Percentiles rank a stretch among this genome's conserved stretches.
phyloP scores from a whole-genome alignment of 2,888 invertebrate species.

The Standfussiana lucernea region DNA sequence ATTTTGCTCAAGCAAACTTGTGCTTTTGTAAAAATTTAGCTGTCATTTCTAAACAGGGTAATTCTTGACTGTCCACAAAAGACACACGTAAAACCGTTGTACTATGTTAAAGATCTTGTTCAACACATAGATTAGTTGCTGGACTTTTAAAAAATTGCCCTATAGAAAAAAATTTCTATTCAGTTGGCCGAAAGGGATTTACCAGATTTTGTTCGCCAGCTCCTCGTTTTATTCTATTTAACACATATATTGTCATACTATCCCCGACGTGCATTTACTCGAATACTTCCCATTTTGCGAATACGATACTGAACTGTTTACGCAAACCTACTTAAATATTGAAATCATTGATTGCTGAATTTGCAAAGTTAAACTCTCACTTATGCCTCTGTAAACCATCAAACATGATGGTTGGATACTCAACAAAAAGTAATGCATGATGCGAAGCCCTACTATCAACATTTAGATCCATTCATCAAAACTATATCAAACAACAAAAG shows the following conservation, averaged over 20 bases:
- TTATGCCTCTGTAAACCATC: constrained; percentile 63
- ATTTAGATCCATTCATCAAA: constrained; percentile 9
- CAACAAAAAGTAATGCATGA: neutral
- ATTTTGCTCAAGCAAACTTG: neutral
- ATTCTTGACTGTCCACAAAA: neutral
- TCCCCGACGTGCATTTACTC: constrained; percentile 55
- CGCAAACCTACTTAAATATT: constrained; percentile 49
- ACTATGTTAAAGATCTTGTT: neutral
- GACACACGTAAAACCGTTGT: neutral
- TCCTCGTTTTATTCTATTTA: constrained; percentile 14
- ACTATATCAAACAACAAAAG: neutral
- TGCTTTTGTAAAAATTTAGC: neutral
- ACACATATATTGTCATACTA: constrained; percentile 24
- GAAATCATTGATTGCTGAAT: constrained; percentile 37
- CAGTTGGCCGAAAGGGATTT: constrained; percentile 15
- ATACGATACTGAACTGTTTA: constrained; percentile 60
- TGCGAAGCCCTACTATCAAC: constrained; percentile 29
- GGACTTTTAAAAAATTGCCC: neutral
- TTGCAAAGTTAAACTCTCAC: constrained; percentile 44
- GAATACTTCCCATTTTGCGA: constrained; percentile 31
- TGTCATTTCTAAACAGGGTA: neutral
- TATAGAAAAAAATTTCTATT: neutral
- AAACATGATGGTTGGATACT: constrained; percentile 43
- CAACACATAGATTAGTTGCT: neutral
- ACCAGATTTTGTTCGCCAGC: constrained; percentile 39